Evolutionary conservation across 2,113 vertebrate genomes (phyloP).

Genomic region (Campylorhamphus procurvoides): DNA sequence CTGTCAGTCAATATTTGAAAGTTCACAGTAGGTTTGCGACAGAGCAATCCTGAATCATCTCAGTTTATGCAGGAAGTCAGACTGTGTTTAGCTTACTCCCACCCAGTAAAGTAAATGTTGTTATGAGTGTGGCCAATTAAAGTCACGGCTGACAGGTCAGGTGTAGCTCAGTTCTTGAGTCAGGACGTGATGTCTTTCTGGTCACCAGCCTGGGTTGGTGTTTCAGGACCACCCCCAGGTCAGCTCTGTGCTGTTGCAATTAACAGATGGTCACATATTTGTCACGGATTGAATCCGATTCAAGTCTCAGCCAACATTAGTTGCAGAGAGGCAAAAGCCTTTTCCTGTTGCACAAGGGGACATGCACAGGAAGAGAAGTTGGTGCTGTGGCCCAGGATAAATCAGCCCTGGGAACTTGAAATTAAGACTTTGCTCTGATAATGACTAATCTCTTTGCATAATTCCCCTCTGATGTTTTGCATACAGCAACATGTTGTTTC

Average conservation of each 20-base stretch:
- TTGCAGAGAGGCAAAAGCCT: neutral
- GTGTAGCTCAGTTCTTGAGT: neutral
- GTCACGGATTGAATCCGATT: accelerated
- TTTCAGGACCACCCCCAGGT: neutral
- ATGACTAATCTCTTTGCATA: conserved; percentile 36
- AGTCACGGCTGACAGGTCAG: neutral
- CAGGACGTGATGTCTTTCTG: neutral
- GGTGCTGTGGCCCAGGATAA: neutral
- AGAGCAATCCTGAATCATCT: neutral
- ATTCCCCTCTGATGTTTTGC: conserved; percentile 30
- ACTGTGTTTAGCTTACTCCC: neutral
- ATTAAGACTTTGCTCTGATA: neutral
- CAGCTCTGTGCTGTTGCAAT: neutral
- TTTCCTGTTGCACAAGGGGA: neutral
- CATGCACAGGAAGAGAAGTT: neutral
- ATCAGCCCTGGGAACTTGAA: neutral
- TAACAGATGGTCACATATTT: neutral
- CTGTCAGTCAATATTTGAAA: neutral
- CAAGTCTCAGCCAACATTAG: neutral
- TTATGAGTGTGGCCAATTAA: neutral
- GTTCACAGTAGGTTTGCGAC: neutral
- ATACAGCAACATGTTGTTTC: conserved; percentile 6
- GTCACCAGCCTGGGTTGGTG: neutral
- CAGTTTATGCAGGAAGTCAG: neutral
- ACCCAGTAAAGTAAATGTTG: neutral